A percentile compares a stretch with the other conserved stretches of the same genome.
phyloP scores from a whole-genome alignment of 2,113 vertebrate species.

The Misgurnus mizolepis region DNA sequence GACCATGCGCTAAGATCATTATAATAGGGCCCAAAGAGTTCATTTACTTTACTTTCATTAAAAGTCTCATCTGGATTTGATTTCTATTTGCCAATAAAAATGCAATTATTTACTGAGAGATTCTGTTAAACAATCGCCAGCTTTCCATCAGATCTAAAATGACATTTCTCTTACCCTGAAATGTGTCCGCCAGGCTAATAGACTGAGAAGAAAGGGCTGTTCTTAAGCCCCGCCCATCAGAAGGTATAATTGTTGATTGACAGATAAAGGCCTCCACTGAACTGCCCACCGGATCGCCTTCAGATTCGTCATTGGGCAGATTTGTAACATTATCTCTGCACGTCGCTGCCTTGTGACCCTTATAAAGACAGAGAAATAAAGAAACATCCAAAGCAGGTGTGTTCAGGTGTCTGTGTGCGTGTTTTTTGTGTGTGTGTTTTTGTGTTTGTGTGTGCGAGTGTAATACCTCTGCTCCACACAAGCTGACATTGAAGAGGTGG shows the following conservation, averaged over 20 bases:
- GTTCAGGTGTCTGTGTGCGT: too few species aligned
- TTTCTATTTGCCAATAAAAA: not conserved
- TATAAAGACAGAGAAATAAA: not conserved
- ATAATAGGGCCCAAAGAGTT: too few species aligned
- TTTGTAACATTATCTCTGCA: constrained; percentile 96
- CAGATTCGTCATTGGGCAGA: constrained; percentile 81
- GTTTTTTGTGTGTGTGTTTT: too few species aligned
- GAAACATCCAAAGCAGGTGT: not conserved
- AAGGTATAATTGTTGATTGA: constrained; percentile 95
- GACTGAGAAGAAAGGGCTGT: constrained; percentile 92
- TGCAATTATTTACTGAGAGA: not conserved
- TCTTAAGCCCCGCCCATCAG: constrained; percentile 90
- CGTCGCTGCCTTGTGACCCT: constrained; percentile 84
- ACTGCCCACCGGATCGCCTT: constrained; percentile 75
- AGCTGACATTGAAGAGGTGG: constrained; percentile 94
- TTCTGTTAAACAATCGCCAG: not conserved
- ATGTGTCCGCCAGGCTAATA: constrained; percentile 90
- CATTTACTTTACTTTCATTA: not conserved
- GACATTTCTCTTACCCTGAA: constrained; percentile 82
- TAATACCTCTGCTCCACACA: constrained; percentile 89
- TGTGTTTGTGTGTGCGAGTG: not conserved
- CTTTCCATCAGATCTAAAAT: not conserved
- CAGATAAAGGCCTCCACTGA: constrained; percentile 89
- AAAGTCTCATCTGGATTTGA: not conserved
- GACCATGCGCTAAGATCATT: too few species aligned